Conservation (phyloP, 2,113 vertebrate genomes). For the Pteropus alecto region DNA sequence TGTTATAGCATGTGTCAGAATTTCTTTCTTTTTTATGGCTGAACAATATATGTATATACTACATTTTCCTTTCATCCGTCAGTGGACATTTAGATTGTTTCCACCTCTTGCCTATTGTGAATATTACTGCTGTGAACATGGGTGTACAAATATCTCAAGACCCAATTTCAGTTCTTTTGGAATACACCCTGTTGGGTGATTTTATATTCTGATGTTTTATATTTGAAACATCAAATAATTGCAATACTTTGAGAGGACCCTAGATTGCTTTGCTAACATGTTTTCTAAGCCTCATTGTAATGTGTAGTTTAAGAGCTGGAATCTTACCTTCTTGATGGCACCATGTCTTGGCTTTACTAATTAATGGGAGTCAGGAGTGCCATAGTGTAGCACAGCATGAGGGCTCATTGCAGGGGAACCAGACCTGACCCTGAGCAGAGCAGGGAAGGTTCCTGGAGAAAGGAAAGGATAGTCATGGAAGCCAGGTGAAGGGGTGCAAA, state of each 20-base stretch:
- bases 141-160: neutral
- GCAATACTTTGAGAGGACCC: neutral
- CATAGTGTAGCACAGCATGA: neutral
- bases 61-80: neutral
- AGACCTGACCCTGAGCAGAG: neutral
- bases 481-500: neutral
- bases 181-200: neutral
- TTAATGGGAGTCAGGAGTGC: neutral
- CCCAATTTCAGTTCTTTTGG: neutral
- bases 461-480: neutral
- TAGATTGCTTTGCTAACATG: neutral
- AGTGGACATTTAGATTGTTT: neutral
- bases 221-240: neutral
- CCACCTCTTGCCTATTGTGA: neutral
- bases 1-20: neutral
- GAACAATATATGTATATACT: neutral
- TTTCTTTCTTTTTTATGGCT: neutral
- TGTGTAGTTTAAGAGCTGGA: neutral
- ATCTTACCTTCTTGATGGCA: neutral
- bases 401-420: neutral
- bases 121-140: neutral
- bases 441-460: neutral
- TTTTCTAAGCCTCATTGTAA: neutral
- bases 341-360: neutral
- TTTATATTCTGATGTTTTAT: neutral